Base-by-base conservation (phyloP, 2,888 invertebrate species). In the Tanypteryx hageni region DNA sequence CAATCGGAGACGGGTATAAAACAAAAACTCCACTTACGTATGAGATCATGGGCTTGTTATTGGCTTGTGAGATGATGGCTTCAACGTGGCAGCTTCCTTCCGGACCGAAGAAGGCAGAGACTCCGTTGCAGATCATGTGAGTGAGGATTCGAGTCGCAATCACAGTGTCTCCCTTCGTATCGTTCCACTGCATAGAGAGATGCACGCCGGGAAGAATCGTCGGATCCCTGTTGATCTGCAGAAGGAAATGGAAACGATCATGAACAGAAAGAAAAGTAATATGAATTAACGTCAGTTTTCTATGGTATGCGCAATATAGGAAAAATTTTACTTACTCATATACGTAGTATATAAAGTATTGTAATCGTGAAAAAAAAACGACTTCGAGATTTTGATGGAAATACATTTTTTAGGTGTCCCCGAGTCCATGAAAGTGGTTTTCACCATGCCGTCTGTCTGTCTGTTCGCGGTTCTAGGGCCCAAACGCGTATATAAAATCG, bases 31-130 rank as follows among this genome's bases (percentile, higher is more conserved):
- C 94, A 97, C 99, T 97, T 95, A 99, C 99, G 95, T 99, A 99
- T 95, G 99, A 98, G 95, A 99, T 98, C 98, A 99, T 99, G 93
- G 99, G 99, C 94, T 99, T 97, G 96, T 99, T 99, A 95, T 98
- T 97, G 85, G 99, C 97, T 94, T 99, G 98, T 56, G 99, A 98
- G 92, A 99, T 97, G 94, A 98, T 98, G 92, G 99, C 99, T 95
- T 99, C 99, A n/a, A 98, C 98, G 94, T 97, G 96, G 95, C 99
- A 99, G 92, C 97, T 97, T 93, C 98, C 98, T 95, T 99, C 99
- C 3, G 99, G 99, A 7, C 99, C 99, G 95, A 99, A 98, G 96
- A 99, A 98, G 92, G 98, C 99, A 61, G 97, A 97, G 92, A 98
- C 98, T 92, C 98, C 98, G 92, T 97, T 96, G 95, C 98, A 98